Percentiles rank a stretch among this genome's conserved stretches.
Conservation (phyloP, 2,113 vertebrate genomes). For the Connochaetes taurinus region DNA sequence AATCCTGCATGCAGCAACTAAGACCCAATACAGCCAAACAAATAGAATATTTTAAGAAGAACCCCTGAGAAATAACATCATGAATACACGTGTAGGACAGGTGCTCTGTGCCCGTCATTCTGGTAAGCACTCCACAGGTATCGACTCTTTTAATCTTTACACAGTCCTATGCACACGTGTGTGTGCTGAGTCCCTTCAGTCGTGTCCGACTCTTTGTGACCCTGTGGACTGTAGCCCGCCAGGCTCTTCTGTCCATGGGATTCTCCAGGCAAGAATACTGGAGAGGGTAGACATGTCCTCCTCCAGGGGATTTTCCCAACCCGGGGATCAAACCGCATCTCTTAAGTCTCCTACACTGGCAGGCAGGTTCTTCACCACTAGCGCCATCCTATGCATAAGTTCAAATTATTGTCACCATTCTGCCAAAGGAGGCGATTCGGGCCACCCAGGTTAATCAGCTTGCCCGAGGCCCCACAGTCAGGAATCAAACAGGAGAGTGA, state of each 20-base stretch:
- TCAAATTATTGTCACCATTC: not conserved
- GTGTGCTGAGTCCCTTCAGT: not conserved
- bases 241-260: not conserved
- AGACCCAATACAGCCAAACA: not conserved
- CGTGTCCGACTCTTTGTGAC: not conserved
- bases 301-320: not conserved
- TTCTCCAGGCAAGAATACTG: not conserved
- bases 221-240: not conserved
- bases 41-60: not conserved
- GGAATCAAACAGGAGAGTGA: not conserved
- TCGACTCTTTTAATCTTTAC: not conserved
- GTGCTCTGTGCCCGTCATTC: accelerated
- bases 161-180: not conserved
- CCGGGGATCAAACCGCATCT: not conserved
- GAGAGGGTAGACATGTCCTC: not conserved
- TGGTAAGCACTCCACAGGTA: accelerated
- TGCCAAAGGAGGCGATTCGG: not conserved
- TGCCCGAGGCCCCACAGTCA: not conserved
- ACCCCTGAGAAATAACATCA: accelerated
- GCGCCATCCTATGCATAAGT: not conserved
- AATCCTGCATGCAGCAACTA: not conserved
- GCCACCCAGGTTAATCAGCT: not conserved
- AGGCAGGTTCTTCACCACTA: not conserved
- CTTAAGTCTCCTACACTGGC: not conserved
- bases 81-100: accelerated